Conservation (phyloP, 2,888 invertebrate species). For the Cerastis leucographa region DNA sequence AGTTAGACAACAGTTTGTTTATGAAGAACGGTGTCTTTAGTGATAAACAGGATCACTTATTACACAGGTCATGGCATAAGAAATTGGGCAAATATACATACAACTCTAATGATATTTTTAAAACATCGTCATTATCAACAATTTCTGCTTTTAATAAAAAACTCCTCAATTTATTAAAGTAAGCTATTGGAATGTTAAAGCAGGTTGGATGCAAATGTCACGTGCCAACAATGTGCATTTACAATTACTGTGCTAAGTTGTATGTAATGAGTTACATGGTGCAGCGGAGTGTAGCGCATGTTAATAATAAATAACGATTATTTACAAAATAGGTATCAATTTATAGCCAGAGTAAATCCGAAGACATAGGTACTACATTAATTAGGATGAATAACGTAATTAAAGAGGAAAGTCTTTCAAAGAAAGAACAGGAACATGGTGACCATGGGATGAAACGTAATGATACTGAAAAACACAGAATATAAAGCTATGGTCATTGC, state of each 20-base stretch:
- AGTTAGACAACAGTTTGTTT: background rate
- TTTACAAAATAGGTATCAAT: background rate
- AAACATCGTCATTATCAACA: background rate
- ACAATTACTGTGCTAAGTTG: constrained; percentile 16
- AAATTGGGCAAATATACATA: background rate
- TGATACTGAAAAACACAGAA: background rate
- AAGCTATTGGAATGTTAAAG: constrained; percentile 13
- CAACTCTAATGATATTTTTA: background rate
- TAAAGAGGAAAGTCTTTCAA: background rate
- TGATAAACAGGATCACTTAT: background rate
- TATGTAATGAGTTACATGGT: constrained; percentile 15
- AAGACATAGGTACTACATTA: too few species aligned
- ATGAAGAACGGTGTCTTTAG: background rate
- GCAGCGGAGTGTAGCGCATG: background rate
- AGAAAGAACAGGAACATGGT: constrained; percentile 1
- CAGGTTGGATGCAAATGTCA: constrained; percentile 11
- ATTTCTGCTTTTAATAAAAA: background rate
- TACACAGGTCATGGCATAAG: background rate
- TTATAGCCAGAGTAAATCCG: background rate
- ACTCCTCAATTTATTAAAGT: background rate
- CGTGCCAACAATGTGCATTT: constrained; percentile 14
- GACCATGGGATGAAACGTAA: background rate
- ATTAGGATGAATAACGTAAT: background rate
- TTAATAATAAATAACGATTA: background rate
- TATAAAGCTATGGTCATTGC: background rate